Percentiles rank a stretch among this genome's conserved stretches.
Conservation (phyloP, 2,888 invertebrate genomes). For the Melinopterus prodromus region DNA sequence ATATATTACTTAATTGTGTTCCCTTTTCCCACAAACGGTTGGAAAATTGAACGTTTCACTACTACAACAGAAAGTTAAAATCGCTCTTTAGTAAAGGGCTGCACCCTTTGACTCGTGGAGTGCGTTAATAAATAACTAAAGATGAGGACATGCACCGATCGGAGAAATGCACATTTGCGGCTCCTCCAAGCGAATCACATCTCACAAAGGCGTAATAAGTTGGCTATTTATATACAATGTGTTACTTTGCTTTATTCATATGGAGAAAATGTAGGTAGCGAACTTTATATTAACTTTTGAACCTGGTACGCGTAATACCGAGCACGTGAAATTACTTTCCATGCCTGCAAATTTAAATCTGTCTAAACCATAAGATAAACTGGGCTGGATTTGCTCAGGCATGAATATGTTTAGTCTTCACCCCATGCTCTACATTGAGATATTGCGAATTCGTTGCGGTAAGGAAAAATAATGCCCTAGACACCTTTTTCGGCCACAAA, state of each 20-base stretch:
- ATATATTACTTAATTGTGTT: neutral
- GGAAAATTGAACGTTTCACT: neutral
- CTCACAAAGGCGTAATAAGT: neutral
- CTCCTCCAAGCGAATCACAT: neutral
- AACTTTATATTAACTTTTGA: slow-evolving; percentile 4
- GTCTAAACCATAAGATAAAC: slow-evolving; percentile 4
- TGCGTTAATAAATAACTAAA: neutral
- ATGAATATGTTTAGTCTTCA: slow-evolving; percentile 4
- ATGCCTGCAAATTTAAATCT: neutral
- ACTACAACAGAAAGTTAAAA: neutral
- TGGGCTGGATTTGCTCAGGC: neutral
- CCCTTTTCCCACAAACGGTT: neutral
- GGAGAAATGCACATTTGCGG: neutral
- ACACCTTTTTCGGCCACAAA: neutral
- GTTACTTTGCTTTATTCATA: neutral
- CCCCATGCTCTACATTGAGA: neutral
- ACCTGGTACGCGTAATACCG: neutral
- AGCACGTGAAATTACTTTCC: neutral
- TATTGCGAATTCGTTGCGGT: neutral
- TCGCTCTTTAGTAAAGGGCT: neutral
- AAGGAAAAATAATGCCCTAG: neutral
- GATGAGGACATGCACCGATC: neutral
- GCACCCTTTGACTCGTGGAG: neutral
- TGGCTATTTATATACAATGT: neutral
- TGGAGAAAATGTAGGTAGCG: slow-evolving; percentile 4